These are phyloP conservation scores for Sicus ferrugineus DNA, from an alignment of 2,888 invertebrate genomes.

Conservation along the genomic window DNA sequence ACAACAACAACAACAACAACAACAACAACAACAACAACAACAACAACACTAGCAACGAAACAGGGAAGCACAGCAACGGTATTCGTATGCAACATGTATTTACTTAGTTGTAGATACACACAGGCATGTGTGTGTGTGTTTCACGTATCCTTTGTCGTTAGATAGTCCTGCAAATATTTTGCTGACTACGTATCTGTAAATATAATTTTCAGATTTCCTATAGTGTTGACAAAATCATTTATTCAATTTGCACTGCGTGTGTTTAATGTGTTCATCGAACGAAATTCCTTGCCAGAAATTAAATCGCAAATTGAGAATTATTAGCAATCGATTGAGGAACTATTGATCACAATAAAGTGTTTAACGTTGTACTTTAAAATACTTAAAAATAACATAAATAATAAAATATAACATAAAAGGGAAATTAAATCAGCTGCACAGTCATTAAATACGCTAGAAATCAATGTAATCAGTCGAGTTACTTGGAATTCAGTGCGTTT, in stretches of 20 bases:
- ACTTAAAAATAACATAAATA: neutral
- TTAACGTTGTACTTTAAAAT: too few relatives aligned
- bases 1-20: neutral
- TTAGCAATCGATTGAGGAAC: neutral
- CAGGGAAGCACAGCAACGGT: neutral
- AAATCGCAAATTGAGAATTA: too few relatives aligned
- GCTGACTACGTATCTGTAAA: neutral
- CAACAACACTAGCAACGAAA: neutral
- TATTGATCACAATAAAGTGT: too few relatives aligned
- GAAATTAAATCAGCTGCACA: too few relatives aligned
- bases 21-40: neutral
- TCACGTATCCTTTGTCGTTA: neutral
- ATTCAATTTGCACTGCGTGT: too few relatives aligned
- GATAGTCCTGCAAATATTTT: neutral
- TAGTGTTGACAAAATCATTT: too few relatives aligned
- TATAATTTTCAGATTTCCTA: neutral
- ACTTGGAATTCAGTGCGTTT: too few relatives aligned
- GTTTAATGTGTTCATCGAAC: too few relatives aligned
- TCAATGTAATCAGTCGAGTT: too few relatives aligned
- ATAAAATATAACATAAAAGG: neutral
- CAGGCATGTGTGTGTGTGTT: neutral
- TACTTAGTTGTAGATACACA: neutral
- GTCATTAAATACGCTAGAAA: too few relatives aligned
- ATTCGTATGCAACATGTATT: neutral
- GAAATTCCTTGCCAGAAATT: too few relatives aligned